phyloP scores from a whole-genome alignment of 1,140 invertebrate genomes.

The Megalonaias nervosa region DNA sequence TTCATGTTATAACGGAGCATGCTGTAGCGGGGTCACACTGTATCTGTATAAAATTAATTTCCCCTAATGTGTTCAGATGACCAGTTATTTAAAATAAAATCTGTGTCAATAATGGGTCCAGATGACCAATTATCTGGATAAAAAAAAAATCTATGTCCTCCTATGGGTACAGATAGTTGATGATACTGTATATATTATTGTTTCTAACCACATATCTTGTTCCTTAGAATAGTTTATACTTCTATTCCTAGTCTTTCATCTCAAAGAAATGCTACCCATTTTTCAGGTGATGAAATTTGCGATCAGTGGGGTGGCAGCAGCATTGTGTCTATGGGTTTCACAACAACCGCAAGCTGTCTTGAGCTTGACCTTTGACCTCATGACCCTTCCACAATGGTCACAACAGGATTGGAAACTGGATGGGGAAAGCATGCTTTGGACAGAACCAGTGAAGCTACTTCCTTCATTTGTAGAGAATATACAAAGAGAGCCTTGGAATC shows the following conservation, averaged over 20 bases:
- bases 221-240: neutral
- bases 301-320: conserved; percentile 17
- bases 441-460: too few relatives aligned
- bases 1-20: too few relatives aligned
- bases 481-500: too few relatives aligned
- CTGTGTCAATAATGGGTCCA: neutral
- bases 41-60: too few relatives aligned
- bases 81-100: too few relatives aligned
- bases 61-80: too few relatives aligned
- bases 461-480: too few relatives aligned
- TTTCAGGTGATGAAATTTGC: conserved; percentile 21
- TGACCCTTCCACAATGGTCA: neutral
- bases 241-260: neutral
- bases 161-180: too few relatives aligned
- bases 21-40: too few relatives aligned
- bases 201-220: neutral
- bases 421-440: too few relatives aligned
- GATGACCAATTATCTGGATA: neutral
- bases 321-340: conserved; percentile 22
- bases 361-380: conserved; percentile 11
- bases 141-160: neutral
- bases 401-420: too few relatives aligned
- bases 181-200: neutral
- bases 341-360: neutral
- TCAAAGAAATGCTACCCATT: neutral